Evolutionary conservation across 2,888 invertebrate genomes (phyloP).

Genomic region (Cynaeus angustus): DNA sequence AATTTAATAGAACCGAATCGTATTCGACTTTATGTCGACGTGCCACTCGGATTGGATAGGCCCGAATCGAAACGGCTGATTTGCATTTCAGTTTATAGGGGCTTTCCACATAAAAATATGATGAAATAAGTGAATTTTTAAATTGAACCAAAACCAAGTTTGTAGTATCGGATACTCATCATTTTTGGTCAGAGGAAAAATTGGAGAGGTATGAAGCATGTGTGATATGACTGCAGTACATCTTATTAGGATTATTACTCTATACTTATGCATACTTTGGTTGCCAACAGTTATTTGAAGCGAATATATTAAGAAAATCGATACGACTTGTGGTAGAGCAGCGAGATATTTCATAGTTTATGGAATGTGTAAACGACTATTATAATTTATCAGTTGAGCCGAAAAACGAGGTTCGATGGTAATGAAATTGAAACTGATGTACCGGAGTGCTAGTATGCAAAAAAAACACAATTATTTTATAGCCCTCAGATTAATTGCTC

Average conservation of each 20-base stretch:
- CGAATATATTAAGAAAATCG: constrained; percentile 16
- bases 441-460: too few relatives aligned
- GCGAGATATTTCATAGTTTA: neutral
- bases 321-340: neutral
- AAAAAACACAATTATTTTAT: too few relatives aligned
- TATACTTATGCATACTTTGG: constrained; percentile 24
- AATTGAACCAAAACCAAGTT: constrained; percentile 19
- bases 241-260: constrained; percentile 19
- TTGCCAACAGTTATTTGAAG: constrained; percentile 14
- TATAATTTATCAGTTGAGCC: neutral
- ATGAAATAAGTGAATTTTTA: constrained; percentile 44
- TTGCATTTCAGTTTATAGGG: constrained; percentile 44
- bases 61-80: constrained; percentile 47
- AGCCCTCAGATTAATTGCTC: too few relatives aligned
- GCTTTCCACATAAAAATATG: constrained; percentile 42
- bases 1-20: constrained; percentile 46
- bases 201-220: neutral
- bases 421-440: neutral
- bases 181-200: constrained; percentile 5
- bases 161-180: constrained; percentile 14
- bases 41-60: constrained; percentile 38
- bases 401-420: neutral
- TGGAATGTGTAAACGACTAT: constrained; percentile 3
- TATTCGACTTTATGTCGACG: constrained; percentile 43
- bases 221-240: constrained; percentile 12